Conservation (phyloP, 2,797 vertebrate genomes). For the Sebastes oblongus region DNA sequence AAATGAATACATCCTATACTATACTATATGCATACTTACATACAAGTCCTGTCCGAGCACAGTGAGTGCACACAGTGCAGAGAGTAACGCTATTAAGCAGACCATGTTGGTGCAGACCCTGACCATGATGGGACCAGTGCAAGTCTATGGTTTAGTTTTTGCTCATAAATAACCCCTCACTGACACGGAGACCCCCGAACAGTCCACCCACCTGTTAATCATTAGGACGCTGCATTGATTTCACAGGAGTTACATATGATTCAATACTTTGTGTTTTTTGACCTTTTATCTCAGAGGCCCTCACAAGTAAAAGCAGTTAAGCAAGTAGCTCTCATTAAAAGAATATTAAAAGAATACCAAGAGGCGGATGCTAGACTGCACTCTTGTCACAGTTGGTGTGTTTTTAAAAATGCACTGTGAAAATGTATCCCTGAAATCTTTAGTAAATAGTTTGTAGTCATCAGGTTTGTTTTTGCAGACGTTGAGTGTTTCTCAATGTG, state of each 20-base stretch:
- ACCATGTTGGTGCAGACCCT: background rate
- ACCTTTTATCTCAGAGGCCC: background rate
- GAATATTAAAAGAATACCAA: background rate
- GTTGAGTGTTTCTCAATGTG: background rate
- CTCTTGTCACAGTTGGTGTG: background rate
- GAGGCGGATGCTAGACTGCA: background rate
- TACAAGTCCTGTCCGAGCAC: slow-evolving; percentile 6
- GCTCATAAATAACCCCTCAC: slow-evolving; percentile 5
- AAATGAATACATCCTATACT: background rate
- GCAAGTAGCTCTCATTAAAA: background rate
- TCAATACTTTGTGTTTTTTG: background rate
- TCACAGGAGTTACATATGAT: background rate
- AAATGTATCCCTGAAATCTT: background rate
- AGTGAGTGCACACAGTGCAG: slow-evolving; percentile 4
- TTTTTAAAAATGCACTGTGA: background rate
- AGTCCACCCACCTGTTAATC: slow-evolving; percentile 47
- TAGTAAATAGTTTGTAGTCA: background rate
- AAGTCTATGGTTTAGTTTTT: background rate
- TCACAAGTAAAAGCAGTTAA: background rate
- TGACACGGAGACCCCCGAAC: background rate
- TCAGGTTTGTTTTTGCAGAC: background rate
- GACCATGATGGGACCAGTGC: slow-evolving; percentile 5
- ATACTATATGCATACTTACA: slow-evolving; percentile 27
- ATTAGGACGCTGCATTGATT: slow-evolving; percentile 58
- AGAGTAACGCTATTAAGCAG: background rate